Percentiles rank a stretch among this genome's conserved stretches.
These are phyloP conservation scores for Centropus unirufus DNA, from an alignment of 2,113 vertebrate species.

Conservation along the genomic window DNA sequence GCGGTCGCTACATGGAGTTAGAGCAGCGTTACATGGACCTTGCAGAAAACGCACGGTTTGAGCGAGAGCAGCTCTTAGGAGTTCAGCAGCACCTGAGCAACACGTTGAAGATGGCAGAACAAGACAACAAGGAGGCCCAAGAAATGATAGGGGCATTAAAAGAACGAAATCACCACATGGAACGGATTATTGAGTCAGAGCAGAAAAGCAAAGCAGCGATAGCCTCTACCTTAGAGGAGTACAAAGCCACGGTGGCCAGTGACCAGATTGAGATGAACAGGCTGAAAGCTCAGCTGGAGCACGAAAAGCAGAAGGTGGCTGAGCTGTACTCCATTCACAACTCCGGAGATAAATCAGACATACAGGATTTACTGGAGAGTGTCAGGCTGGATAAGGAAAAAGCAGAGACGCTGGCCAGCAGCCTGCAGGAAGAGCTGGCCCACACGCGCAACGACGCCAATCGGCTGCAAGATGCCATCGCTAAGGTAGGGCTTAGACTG, in stretches of 20 bases:
- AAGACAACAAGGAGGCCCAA: slow-evolving; percentile 94
- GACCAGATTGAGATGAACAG: slow-evolving; percentile 90
- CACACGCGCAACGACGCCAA: slow-evolving; percentile 85
- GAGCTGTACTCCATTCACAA: slow-evolving; percentile 93
- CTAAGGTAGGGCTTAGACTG: slow-evolving; percentile 80
- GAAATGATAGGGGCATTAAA: slow-evolving; percentile 90
- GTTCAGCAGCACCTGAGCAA: slow-evolving; percentile 96
- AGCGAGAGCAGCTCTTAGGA: slow-evolving; percentile 92
- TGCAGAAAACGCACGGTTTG: slow-evolving; percentile 90
- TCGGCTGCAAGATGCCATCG: slow-evolving; percentile 86
- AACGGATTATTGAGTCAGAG: slow-evolving; percentile 89
- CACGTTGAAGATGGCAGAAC: slow-evolving; percentile 95
- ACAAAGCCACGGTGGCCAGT: slow-evolving; percentile 82
- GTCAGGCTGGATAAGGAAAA: slow-evolving; percentile 91
- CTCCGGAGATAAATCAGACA: slow-evolving; percentile 89
- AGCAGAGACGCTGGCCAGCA: slow-evolving; percentile 85
- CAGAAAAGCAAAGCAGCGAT: slow-evolving; percentile 84
- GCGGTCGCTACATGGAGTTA: slow-evolving; percentile 92
- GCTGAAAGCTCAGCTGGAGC: slow-evolving; percentile 88
- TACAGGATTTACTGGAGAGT: slow-evolving; percentile 90
- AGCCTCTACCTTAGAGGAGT: slow-evolving; percentile 85
- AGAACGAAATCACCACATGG: slow-evolving; percentile 94
- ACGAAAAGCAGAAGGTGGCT: slow-evolving; percentile 90
- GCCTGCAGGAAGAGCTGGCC: slow-evolving; percentile 87
- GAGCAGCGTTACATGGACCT: slow-evolving; percentile 92